phyloP scores from a whole-genome alignment of 2,113 vertebrate genomes.

The Drymodes brunneopygia region DNA sequence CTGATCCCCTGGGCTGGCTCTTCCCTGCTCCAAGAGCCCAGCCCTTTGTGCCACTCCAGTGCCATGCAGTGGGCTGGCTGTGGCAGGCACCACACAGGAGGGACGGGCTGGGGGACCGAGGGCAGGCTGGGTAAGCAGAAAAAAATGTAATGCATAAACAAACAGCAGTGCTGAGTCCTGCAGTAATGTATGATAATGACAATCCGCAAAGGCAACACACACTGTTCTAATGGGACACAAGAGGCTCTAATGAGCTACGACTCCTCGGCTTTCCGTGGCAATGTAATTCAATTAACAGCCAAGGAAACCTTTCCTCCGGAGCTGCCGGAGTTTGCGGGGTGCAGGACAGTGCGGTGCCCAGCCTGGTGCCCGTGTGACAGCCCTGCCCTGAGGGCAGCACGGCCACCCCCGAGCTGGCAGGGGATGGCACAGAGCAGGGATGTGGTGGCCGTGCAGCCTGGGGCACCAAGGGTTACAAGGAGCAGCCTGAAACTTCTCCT shows the following conservation, averaged over 20 bases:
- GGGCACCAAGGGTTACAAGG: neutral
- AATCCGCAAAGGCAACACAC: constrained; percentile 49
- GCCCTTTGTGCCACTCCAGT: neutral
- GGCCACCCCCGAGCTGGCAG: fast-evolving
- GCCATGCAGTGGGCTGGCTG: neutral
- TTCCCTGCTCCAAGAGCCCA: neutral
- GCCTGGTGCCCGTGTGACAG: fast-evolving
- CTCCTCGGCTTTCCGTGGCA: constrained; percentile 56
- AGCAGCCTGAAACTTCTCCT: neutral
- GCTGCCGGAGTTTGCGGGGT: neutral
- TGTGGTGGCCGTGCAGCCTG: fast-evolving
- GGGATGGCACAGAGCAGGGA: neutral
- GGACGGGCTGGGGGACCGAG: neutral
- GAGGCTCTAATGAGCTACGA: constrained; percentile 67
- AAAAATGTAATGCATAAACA: constrained; percentile 47
- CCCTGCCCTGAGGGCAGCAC: fast-evolving
- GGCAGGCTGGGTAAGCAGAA: neutral
- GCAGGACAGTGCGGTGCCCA: neutral
- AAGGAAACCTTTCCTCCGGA: constrained; percentile 21
- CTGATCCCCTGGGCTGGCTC: neutral
- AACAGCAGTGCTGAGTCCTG: constrained; percentile 51
- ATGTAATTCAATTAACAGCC: constrained; percentile 68
- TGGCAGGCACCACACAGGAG: neutral
- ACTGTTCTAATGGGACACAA: constrained; percentile 50
- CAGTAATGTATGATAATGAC: constrained; percentile 55